These are phyloP conservation scores for Caenorhabditis latens DNA, from an alignment of 1,140 invertebrate genomes.

Conservation along the genomic window DNA sequence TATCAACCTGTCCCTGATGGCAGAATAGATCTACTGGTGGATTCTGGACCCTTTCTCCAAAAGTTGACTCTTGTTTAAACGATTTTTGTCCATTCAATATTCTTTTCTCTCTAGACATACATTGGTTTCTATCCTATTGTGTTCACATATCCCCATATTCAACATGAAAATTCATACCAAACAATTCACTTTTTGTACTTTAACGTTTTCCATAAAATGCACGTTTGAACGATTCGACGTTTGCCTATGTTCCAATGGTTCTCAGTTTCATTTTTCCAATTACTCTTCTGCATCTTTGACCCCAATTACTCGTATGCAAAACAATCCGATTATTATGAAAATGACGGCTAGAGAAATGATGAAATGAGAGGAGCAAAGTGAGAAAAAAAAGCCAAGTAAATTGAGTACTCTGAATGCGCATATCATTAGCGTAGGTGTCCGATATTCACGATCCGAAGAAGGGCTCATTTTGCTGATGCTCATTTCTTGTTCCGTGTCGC, in stretches of 20 bases:
- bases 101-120: too few species aligned
- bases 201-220: not conserved
- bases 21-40: too few species aligned
- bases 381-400: not conserved
- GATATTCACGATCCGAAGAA: not conserved
- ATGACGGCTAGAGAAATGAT: not conserved
- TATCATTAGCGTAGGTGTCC: conserved; percentile 55
- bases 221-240: too few species aligned
- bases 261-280: not conserved
- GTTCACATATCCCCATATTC: too few species aligned
- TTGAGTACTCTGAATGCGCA: conserved; percentile 50
- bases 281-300: conserved; percentile 35
- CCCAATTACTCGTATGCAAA: not conserved
- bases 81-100: too few species aligned
- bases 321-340: not conserved
- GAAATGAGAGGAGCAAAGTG: not conserved
- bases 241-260: not conserved
- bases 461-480: conserved; percentile 17
- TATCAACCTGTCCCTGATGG: too few species aligned
- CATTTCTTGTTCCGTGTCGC: not conserved
- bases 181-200: not conserved
- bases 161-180: too few species aligned
- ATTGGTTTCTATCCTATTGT: too few species aligned
- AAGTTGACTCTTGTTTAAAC: too few species aligned
- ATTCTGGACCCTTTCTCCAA: too few species aligned